phyloP scores from a whole-genome alignment of 2,113 vertebrate species.

The Xiphophorus hellerii region DNA sequence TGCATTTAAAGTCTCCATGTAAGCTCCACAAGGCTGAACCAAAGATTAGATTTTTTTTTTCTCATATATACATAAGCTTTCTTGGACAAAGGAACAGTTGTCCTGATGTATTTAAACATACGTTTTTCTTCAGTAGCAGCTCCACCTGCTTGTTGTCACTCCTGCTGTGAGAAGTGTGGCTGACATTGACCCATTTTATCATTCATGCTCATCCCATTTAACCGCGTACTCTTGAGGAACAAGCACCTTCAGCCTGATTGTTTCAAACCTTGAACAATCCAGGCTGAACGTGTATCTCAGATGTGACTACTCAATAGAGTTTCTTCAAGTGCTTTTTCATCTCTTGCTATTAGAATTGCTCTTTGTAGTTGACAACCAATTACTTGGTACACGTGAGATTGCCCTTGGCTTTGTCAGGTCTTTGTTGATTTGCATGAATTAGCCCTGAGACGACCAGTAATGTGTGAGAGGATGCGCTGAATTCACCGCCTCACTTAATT shows the following conservation, averaged over 20 bases:
- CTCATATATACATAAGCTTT: background rate
- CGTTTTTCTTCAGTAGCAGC: background rate
- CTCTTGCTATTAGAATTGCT: background rate
- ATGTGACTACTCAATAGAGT: background rate
- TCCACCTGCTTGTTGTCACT: background rate
- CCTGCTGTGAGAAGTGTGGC: background rate
- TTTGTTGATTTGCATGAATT: background rate
- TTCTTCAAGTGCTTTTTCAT: conserved; percentile 23
- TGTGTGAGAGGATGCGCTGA: background rate
- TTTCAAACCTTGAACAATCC: conserved; percentile 9
- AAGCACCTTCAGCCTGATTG: conserved; percentile 7
- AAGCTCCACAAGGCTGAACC: background rate
- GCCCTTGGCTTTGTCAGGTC: conserved; percentile 21
- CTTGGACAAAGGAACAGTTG: background rate
- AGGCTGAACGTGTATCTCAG: background rate
- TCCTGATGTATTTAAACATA: background rate
- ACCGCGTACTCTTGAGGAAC: background rate
- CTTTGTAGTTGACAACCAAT: conserved; percentile 9
- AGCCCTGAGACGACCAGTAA: background rate
- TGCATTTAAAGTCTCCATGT: background rate
- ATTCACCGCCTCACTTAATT: background rate
- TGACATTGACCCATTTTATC: conserved; percentile 4
- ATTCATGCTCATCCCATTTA: background rate
- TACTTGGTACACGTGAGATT: background rate
- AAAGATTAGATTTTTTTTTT: background rate